A percentile compares a stretch with the other conserved stretches of the same genome.
These are phyloP conservation scores for Porites lobata DNA, from an alignment of 92 coral and sea anemone genomes.

Conservation along the genomic window DNA sequence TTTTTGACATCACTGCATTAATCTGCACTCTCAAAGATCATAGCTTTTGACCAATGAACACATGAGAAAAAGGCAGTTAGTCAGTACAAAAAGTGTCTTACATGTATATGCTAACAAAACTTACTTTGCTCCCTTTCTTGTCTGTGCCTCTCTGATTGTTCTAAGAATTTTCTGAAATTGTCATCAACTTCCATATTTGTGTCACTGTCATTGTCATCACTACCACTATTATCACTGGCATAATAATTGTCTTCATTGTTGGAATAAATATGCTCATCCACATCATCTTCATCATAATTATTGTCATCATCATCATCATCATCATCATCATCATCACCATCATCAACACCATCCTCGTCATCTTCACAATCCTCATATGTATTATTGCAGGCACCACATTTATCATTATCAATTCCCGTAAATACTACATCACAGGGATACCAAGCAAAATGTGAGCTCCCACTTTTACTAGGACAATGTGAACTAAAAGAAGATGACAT, in stretches of 20 bases:
- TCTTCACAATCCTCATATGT: background rate
- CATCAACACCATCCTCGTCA: background rate
- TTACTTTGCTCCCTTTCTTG: conserved; percentile 88
- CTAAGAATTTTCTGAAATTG: conserved; percentile 85
- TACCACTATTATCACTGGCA: background rate
- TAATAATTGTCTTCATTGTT: background rate
- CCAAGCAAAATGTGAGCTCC: background rate
- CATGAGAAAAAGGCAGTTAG: no score
- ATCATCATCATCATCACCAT: background rate
- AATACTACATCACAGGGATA: background rate
- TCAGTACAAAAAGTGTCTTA: no score
- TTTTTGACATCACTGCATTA: no score
- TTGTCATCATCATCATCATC: background rate
- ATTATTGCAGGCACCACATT: conserved; percentile 1
- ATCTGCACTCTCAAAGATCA: no score
- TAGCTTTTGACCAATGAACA: no score
- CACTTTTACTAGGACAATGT: background rate
- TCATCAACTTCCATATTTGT: conserved; percentile 82
- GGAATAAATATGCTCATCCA: background rate
- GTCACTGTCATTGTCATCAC: conserved; percentile 32
- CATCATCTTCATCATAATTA: background rate
- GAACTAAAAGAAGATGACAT: background rate
- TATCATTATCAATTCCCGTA: background rate
- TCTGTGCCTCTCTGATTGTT: conserved; percentile 92
- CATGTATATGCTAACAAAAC: background rate